Conservation (phyloP, 2,888 invertebrate species). For the Sphaerophoria rueppellii region DNA sequence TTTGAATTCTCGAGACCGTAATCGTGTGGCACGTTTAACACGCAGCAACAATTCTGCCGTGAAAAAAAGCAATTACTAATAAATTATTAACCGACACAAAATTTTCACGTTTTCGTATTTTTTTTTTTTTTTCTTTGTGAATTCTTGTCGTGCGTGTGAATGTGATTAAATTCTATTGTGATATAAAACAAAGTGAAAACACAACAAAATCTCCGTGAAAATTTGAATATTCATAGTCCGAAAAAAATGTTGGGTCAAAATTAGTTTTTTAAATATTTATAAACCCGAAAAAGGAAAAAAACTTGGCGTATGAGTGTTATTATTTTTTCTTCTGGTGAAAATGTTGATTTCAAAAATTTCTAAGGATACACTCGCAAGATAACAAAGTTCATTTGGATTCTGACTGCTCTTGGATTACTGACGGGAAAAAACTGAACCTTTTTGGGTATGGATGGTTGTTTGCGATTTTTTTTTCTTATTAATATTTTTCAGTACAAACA, state of each 20-base stretch:
- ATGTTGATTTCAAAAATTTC: conserved; percentile 29
- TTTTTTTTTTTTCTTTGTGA: conserved; percentile 40
- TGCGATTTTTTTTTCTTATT: conserved; percentile 8
- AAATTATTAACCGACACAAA: conserved; percentile 54
- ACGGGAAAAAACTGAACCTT: not conserved
- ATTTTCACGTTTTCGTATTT: conserved; percentile 38
- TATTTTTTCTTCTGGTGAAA: not conserved
- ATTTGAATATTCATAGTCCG: conserved; percentile 47
- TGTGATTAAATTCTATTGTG: conserved; percentile 8
- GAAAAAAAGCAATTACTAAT: conserved; percentile 46
- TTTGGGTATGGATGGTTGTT: conserved; percentile 37
- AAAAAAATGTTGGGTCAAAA: conserved; percentile 38
- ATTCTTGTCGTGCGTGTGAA: not conserved
- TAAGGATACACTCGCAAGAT: conserved; percentile 61
- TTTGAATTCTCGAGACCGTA: conserved; percentile 28
- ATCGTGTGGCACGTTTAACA: conserved; percentile 20
- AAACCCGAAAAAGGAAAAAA: conserved; percentile 14
- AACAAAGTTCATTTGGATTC: conserved; percentile 1
- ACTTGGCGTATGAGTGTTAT: conserved; percentile 39
- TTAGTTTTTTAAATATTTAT: conserved; percentile 66
- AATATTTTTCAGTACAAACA: not conserved
- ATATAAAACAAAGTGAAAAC: conserved; percentile 14
- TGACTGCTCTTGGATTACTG: conserved; percentile 61
- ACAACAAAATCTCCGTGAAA: conserved; percentile 32
- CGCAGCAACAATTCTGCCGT: conserved; percentile 9